These are phyloP conservation scores for Drosophila athabasca DNA, from an alignment of 1,140 invertebrate genomes.

Conservation along the genomic window DNA sequence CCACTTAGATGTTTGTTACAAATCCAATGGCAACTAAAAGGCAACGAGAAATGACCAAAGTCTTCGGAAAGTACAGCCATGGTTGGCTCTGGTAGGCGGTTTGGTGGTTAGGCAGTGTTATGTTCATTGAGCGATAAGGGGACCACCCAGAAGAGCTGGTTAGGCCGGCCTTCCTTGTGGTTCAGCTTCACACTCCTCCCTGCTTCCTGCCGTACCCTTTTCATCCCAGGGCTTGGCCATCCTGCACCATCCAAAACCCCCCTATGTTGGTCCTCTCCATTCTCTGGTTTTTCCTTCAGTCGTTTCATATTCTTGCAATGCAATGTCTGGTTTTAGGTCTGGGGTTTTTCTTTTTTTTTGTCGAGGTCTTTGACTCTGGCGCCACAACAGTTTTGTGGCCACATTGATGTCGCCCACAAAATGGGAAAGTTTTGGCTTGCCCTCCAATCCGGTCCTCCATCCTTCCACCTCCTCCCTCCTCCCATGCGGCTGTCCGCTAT, in stretches of 20 bases:
- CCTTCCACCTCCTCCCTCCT: neutral
- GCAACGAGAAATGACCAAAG: conserved; percentile 24
- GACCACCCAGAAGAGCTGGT: neutral
- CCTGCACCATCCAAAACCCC: neutral
- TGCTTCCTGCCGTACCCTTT: neutral
- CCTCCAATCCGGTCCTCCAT: neutral
- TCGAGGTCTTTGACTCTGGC: conserved; percentile 5
- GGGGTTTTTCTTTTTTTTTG: neutral
- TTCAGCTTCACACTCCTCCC: neutral
- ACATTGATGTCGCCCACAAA: conserved; percentile 27
- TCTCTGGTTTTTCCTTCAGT: neutral
- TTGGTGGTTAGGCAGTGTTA: neutral
- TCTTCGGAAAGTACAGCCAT: conserved; percentile 1
- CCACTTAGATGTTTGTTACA: conserved; percentile 46
- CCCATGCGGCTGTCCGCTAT: neutral
- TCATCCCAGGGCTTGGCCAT: neutral
- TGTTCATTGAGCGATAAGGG: conserved; percentile 17
- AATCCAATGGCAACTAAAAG: conserved; percentile 56
- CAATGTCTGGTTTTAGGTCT: neutral
- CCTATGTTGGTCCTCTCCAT: neutral
- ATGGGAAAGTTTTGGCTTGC: conserved; percentile 37
- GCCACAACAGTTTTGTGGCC: conserved; percentile 35
- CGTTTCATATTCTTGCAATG: neutral
- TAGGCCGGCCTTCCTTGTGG: neutral
- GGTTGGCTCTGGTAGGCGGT: neutral